These are phyloP conservation scores for Delichon dasypus DNA, from an alignment of 2,797 vertebrate species.

Conservation along the genomic window DNA sequence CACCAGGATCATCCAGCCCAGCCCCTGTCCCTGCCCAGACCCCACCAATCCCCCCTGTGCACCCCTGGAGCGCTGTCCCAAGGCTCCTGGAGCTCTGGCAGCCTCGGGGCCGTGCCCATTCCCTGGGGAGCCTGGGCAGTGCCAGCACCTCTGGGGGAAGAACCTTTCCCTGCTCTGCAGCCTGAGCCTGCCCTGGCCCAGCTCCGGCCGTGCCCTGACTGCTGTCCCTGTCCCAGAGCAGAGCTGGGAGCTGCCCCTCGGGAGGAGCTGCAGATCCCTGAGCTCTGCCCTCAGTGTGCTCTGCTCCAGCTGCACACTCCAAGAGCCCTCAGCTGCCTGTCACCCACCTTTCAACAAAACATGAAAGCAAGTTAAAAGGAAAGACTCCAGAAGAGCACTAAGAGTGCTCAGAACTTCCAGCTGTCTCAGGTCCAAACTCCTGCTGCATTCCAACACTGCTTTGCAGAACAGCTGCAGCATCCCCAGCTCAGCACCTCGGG, in stretches of 20 bases:
- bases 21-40: rapidly evolving
- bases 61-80: not conserved
- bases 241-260: not conserved
- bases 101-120: not conserved
- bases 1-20: rapidly evolving
- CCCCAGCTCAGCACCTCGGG: not conserved
- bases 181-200: not conserved
- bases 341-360: too few relatives aligned
- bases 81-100: not conserved
- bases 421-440: not conserved
- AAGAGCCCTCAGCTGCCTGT: too few relatives aligned
- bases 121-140: not conserved
- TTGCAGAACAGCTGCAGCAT: not conserved
- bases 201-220: too few relatives aligned
- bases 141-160: not conserved
- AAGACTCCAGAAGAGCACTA: too few relatives aligned
- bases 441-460: not conserved
- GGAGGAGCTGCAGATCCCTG: not conserved
- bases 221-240: not conserved
- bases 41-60: not conserved
- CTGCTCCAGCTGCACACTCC: not conserved
- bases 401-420: too few relatives aligned
- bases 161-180: not conserved
- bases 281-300: not conserved
- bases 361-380: too few relatives aligned